Evolutionary conservation across 1,140 invertebrate species (phyloP).

Genomic region (Drosophila malerkotliana): DNA sequence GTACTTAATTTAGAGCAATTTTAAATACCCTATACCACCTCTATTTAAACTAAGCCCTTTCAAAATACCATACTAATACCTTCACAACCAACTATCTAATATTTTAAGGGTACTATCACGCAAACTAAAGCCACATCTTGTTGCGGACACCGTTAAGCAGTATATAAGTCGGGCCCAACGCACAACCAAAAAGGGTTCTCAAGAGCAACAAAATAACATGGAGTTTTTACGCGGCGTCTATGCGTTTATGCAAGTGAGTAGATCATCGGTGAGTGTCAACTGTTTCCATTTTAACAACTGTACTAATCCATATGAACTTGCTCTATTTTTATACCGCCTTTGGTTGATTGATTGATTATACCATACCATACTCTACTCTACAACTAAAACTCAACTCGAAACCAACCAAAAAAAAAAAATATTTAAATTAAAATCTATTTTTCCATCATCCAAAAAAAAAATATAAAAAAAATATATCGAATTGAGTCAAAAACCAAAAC

Average conservation of each 20-base stretch:
- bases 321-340: constrained; percentile 81
- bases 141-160: constrained; percentile 83
- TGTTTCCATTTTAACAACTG: constrained; percentile 79
- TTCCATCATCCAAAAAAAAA: constrained; percentile 38
- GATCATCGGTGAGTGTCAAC: constrained; percentile 84
- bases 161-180: constrained; percentile 83
- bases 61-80: not conserved
- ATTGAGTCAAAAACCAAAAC: constrained; percentile 26
- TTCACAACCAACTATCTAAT: not conserved
- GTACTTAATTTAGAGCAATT: too few relatives aligned
- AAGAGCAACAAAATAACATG: constrained; percentile 84
- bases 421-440: constrained; percentile 7
- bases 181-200: constrained; percentile 78
- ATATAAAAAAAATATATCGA: constrained; percentile 34
- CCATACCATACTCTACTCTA: constrained; percentile 60
- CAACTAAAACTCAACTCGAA: constrained; percentile 59
- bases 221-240: constrained; percentile 84
- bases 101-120: constrained; percentile 72
- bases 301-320: constrained; percentile 84
- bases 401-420: constrained; percentile 12
- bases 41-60: not conserved
- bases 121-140: constrained; percentile 83
- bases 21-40: not conserved
- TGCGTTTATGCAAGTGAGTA: constrained; percentile 85
- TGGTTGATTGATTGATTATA: constrained; percentile 74